phyloP scores from a whole-genome alignment of 2,888 invertebrate genomes.

The Papilio demoleus region DNA sequence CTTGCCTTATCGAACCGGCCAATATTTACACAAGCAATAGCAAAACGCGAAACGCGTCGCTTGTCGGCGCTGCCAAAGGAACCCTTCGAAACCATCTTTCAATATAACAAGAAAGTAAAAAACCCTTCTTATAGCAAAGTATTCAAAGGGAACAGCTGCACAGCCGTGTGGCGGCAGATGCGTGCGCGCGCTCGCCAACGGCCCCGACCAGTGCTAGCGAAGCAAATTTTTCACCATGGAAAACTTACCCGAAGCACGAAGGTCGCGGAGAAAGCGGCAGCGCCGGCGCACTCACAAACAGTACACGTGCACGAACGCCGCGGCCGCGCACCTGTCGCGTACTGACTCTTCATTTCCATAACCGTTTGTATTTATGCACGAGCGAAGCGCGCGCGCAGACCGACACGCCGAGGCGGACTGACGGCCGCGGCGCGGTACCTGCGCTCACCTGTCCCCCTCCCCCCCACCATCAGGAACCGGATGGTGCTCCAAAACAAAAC shows the following conservation, averaged over 20 bases:
- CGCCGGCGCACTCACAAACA: conserved; percentile 80
- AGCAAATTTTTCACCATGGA: conserved; percentile 53
- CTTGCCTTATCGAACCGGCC: conserved; percentile 70
- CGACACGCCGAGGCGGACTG: conserved; percentile 76
- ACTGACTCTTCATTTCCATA: conserved; percentile 80
- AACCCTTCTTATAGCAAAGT: conserved; percentile 64
- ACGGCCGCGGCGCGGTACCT: conserved; percentile 76
- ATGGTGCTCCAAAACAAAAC: conserved; percentile 83
- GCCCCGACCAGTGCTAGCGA: conserved; percentile 59
- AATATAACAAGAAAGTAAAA: conserved; percentile 64
- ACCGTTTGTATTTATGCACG: conserved; percentile 65
- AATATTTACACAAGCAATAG: conserved; percentile 77
- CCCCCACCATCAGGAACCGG: conserved; percentile 81
- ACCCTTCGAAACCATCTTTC: conserved; percentile 36
- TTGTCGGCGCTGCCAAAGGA: conserved; percentile 52
- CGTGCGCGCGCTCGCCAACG: conserved; percentile 68
- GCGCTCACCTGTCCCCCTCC: conserved; percentile 81
- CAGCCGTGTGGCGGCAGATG: conserved; percentile 77
- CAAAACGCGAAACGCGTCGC: conserved; percentile 68
- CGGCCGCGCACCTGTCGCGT: conserved; percentile 81
- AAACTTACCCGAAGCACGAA: conserved; percentile 66
- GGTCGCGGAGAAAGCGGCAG: conserved; percentile 59
- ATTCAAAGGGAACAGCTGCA: conserved; percentile 77
- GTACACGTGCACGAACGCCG: conserved; percentile 81
- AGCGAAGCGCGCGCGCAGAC: conserved; percentile 76